Conservation (phyloP, 2,797 vertebrate genomes). For the Rhinophrynus dorsalis region DNA sequence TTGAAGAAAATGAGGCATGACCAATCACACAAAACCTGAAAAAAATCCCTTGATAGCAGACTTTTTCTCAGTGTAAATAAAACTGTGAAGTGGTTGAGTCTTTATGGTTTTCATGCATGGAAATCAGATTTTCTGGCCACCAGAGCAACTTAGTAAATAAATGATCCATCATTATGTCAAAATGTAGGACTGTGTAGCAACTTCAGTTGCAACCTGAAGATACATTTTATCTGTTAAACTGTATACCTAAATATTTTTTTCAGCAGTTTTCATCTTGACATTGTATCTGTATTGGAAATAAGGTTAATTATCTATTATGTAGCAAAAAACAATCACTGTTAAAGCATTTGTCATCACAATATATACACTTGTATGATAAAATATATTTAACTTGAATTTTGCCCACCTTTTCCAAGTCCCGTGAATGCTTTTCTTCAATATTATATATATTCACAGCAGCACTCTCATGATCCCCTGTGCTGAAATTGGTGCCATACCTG, state of each 20-base stretch:
- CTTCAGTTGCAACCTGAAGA: slow-evolving; percentile 61
- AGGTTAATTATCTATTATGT: background rate
- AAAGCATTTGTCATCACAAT: too few species aligned
- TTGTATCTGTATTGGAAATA: background rate
- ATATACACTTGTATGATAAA: too few species aligned
- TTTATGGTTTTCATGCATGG: slow-evolving; percentile 83
- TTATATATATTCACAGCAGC: too few species aligned
- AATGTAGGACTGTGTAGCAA: slow-evolving; percentile 68
- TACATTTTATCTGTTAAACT: slow-evolving; percentile 61
- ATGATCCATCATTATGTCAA: slow-evolving; percentile 87
- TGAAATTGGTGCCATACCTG: too few species aligned
- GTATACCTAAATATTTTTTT: slow-evolving; percentile 49
- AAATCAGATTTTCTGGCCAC: slow-evolving; percentile 84
- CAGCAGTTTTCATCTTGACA: background rate
- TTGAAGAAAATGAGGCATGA: slow-evolving; percentile 83
- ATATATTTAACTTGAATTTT: too few species aligned
- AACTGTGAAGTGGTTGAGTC: slow-evolving; percentile 72
- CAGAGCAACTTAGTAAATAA: slow-evolving; percentile 79
- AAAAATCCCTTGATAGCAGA: slow-evolving; percentile 79
- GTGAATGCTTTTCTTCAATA: too few species aligned
- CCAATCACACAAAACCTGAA: slow-evolving; percentile 81
- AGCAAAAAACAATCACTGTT: background rate
- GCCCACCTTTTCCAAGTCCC: too few species aligned
- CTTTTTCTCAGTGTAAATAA: slow-evolving; percentile 79
- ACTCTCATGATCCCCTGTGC: too few species aligned